These are phyloP conservation scores for Popillia japonica DNA, from an alignment of 1,140 invertebrate genomes.

Conservation along the genomic window DNA sequence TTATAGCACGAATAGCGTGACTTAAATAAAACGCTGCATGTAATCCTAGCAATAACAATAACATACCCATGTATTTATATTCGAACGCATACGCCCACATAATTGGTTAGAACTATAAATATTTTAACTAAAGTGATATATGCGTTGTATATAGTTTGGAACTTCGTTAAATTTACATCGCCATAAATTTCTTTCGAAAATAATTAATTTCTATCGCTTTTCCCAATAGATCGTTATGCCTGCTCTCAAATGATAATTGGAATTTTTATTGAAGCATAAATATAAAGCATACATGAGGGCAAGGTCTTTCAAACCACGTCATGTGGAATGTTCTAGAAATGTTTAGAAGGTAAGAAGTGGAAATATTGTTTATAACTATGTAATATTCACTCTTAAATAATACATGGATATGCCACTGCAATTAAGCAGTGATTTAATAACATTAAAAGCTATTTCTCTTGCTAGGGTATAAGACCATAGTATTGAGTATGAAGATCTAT, in stretches of 20 bases:
- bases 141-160: constrained; percentile 35
- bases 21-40: constrained; percentile 10
- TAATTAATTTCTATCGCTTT: constrained; percentile 12
- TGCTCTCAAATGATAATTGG: constrained; percentile 12
- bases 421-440: too few species aligned
- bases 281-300: not conserved
- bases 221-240: not conserved
- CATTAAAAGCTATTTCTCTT: too few species aligned
- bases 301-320: too few species aligned
- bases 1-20: not conserved
- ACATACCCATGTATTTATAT: constrained; percentile 6
- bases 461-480: too few species aligned
- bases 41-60: not conserved
- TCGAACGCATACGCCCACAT: constrained; percentile 6
- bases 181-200: constrained; percentile 26
- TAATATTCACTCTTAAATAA: too few species aligned
- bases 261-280: constrained; percentile 16
- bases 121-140: constrained; percentile 31
- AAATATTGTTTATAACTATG: too few species aligned
- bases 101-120: constrained; percentile 29
- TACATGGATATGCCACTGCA: too few species aligned
- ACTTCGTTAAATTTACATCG: constrained; percentile 35
- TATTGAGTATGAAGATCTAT: too few species aligned
- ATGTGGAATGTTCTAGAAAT: too few species aligned
- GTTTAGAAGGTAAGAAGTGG: too few species aligned